Percentiles rank a stretch among this genome's conserved stretches.
Evolutionary conservation across 2,113 vertebrate genomes (phyloP).

Genomic region (Vidua macroura): DNA sequence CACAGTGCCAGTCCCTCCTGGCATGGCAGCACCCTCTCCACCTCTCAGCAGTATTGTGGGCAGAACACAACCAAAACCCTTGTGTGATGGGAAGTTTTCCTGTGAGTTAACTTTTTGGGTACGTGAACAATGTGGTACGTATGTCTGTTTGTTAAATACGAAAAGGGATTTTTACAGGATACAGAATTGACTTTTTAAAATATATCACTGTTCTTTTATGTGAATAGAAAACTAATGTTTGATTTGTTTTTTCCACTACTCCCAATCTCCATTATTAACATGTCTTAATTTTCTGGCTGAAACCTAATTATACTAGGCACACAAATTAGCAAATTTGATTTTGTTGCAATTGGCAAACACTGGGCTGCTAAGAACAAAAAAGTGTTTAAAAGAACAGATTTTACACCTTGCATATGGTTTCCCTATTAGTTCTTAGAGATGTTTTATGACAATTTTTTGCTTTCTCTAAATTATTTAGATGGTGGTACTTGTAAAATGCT

Average conservation of each 20-base stretch:
- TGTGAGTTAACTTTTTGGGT: conserved; percentile 27
- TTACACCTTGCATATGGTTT: conserved; percentile 50
- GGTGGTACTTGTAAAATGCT: conserved; percentile 79
- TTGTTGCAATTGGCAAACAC: conserved; percentile 63
- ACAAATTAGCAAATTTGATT: conserved; percentile 37
- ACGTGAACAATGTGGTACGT: conserved; percentile 49
- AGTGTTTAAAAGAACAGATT: conserved; percentile 29
- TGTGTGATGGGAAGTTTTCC: background rate
- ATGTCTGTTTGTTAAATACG: background rate
- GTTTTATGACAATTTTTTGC: conserved; percentile 72
- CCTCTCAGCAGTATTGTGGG: background rate
- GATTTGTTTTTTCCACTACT: conserved; percentile 57
- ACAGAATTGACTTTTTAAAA: background rate
- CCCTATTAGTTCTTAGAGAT: conserved; percentile 43
- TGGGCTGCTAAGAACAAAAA: conserved; percentile 65
- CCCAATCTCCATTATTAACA: conserved; percentile 67
- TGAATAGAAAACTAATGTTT: conserved; percentile 61
- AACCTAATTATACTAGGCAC: conserved; percentile 62
- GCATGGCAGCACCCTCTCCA: background rate
- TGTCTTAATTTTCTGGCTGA: conserved; percentile 77
- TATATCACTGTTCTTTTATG: background rate
- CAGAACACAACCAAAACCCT: conserved; percentile 15
- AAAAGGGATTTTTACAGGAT: conserved; percentile 66
- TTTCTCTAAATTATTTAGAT: conserved; percentile 91
- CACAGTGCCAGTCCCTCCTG: background rate